These are phyloP conservation scores for Trissolcus brochymenae DNA, from an alignment of 2,888 invertebrate genomes.

Conservation along the genomic window DNA sequence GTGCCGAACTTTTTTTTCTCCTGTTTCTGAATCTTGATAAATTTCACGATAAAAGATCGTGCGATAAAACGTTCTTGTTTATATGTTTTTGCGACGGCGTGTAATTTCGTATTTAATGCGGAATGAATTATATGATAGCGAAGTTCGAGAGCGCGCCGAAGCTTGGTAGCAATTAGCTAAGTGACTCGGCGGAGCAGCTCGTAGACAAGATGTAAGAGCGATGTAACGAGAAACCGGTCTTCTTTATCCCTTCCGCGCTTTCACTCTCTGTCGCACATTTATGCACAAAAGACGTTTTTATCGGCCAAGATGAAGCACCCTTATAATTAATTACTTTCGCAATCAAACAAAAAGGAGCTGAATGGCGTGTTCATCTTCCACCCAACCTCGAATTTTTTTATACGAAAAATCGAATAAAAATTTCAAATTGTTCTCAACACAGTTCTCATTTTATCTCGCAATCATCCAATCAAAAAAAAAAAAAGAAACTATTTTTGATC, in stretches of 20 bases:
- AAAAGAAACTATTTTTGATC: too few relatives aligned
- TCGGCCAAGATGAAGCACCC: constrained; percentile 56
- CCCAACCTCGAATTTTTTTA: constrained; percentile 8
- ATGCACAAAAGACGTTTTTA: constrained; percentile 49
- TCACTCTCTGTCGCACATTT: constrained; percentile 30
- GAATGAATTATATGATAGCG: constrained; percentile 55
- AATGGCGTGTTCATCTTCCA: not conserved
- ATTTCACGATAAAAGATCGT: constrained; percentile 32
- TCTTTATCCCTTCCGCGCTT: constrained; percentile 44
- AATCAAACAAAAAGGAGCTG: too few relatives aligned
- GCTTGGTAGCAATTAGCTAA: constrained; percentile 68
- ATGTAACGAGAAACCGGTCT: constrained; percentile 71
- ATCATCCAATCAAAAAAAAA: too few relatives aligned
- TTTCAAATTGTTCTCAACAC: constrained; percentile 37
- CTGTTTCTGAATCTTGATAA: constrained; percentile 10
- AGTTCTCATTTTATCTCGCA: not conserved
- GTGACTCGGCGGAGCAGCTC: constrained; percentile 64
- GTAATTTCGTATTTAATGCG: constrained; percentile 53
- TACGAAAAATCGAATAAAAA: constrained; percentile 4
- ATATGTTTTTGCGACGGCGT: constrained; percentile 48
- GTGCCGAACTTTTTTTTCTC: not conserved
- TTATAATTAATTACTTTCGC: constrained; percentile 28
- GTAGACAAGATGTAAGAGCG: constrained; percentile 71
- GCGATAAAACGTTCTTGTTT: constrained; percentile 49
- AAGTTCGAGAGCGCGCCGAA: constrained; percentile 54